Evolutionary conservation across 2,797 vertebrate genomes (phyloP), one percentile per base, ranked within the genome.

Genomic region (Alcedo atthis): DNA sequence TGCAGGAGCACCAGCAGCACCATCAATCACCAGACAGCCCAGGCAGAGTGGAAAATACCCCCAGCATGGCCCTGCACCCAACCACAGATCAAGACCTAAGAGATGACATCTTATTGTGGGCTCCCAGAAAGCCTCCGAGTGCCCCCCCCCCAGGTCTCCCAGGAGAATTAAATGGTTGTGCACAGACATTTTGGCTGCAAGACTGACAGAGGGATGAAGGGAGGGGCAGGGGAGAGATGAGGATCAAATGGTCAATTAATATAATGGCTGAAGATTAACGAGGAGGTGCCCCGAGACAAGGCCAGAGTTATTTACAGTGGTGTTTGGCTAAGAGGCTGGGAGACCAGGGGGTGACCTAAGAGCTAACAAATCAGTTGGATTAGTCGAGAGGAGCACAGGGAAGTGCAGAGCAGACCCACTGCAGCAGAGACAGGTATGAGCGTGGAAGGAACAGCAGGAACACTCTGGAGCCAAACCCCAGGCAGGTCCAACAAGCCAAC

Each of bases 171-270:
- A 37, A 53, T 48, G 32, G 26, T 43, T 67, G 48, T 43, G 42
- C 15, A 6, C 22, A 76, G 59, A 57, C 20, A 28, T 53, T 81
- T 77, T 86, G 92, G 78, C 80, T 51, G 24, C 37, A 49, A 55
- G 33, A 57, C 49, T 49, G 30, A 61, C 57, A 57, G 21, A 91
- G 45, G 33, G 37, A 53, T 10, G 28, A 49, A 62, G 32, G 55
- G 81, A 73, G 49, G 76, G 33, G 37, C 69, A 84, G 14, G 21
- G 59, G 25, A 86, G 68, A 86, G 77, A 94, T 80, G 51, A 93
- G 80, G 82, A 92, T 82, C 89, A 77, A 96, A 91, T 13, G 37
- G 33, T 70, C 89, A 95, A 96, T 96, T 94, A 96, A 64, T 81
- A 42, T 90, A 95, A 93, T 58, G 67, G 77, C n/a, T 88, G 28